Evolutionary conservation across 2,888 invertebrate genomes (phyloP), one percentile per base, ranked within the genome.

Genomic region (Gibbula magus): DNA sequence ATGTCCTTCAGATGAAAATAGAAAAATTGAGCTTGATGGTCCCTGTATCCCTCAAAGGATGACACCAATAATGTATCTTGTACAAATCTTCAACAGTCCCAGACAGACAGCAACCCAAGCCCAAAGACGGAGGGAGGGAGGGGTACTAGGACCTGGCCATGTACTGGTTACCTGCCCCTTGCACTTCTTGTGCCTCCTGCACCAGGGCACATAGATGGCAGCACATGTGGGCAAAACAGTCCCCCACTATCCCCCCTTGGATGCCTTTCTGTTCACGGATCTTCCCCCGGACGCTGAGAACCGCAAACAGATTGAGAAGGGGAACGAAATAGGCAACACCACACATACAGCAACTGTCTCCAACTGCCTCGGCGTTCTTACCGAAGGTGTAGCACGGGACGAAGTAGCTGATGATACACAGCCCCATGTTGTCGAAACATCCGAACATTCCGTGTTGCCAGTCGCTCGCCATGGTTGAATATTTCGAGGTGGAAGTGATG

Each of bases 281-380:
- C 79, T 86, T 88, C 13, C 82, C 79, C 5, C 89, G 83, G 18
- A 88, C 81, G 61, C 56, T 75, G n/a, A 86, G 80, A 5, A 83
- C 66, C 39, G 82, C 85, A 52, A 83, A 81, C 45, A 89, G 77
- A 81, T 87, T 84, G 32, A 81, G 66, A 3, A 85, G 10, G 0
- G 88, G 88, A 2, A 89, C 84, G 75, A 87, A 81, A 78, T 86
- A 83, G n/a, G 82, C 61, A 1, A 86, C 56, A 16, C 87, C 88
- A 74, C 87, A 89, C 18, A 90, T 78, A n/a, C 86, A 79, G 77
- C 90, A 90, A 56, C 82, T 83, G 45, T 90, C 89, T 5, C 89
- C 89, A 39, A 88, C 88, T 0, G 84, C 85, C 80, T 90, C 89
- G 52, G 88, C 88, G 56, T 85, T 89, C 78, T 89, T 89, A 52